These are phyloP conservation scores for Peucedramus taeniatus DNA, from an alignment of 2,113 vertebrate species.

Conservation along the genomic window DNA sequence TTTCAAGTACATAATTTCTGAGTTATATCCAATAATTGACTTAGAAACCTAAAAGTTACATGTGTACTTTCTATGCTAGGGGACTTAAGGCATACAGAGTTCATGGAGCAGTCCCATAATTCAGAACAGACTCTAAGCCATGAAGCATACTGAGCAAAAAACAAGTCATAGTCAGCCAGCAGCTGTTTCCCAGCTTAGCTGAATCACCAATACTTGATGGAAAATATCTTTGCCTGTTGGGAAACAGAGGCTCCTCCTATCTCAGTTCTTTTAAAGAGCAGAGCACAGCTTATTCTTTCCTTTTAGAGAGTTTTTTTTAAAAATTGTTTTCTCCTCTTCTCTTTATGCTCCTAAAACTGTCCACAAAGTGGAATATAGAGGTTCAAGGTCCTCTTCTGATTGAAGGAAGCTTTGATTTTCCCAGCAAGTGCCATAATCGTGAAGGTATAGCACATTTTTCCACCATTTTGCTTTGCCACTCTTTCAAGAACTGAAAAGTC, in stretches of 20 bases:
- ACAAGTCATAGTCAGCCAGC: not conserved
- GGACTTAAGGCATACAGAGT: not conserved
- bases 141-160: not conserved
- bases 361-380: not conserved
- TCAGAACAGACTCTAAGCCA: not conserved
- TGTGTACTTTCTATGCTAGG: not conserved
- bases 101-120: not conserved
- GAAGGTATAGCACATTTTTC: not conserved
- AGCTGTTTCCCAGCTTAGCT: not conserved
- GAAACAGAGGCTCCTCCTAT: not conserved
- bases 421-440: not conserved
- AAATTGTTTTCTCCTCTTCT: not conserved
- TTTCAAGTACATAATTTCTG: constrained; percentile 1
- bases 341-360: not conserved
- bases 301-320: not conserved
- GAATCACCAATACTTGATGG: not conserved
- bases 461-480: not conserved
- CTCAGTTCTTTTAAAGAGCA: not conserved
- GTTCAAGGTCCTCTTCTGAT: not conserved
- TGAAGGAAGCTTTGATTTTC: not conserved
- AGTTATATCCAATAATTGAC: not conserved
- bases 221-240: not conserved
- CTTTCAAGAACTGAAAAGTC: not conserved
- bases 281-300: not conserved
- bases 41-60: not conserved